Percentiles rank a stretch among this genome's conserved stretches.
phyloP scores from a whole-genome alignment of 2,113 vertebrate genomes.

The Muscicapa adusta region DNA sequence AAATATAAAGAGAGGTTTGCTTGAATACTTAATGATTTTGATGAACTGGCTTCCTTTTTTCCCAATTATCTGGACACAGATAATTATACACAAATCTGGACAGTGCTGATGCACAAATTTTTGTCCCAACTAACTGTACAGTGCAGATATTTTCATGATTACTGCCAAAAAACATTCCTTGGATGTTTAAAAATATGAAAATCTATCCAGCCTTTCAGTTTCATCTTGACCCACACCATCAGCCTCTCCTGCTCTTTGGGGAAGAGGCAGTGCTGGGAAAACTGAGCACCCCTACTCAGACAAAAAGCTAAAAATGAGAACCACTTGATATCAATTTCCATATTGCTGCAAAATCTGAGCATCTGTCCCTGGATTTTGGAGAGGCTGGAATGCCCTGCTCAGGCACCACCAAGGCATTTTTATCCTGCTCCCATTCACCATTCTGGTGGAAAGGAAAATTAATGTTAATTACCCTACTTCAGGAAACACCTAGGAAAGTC shows the following conservation, averaged over 20 bases:
- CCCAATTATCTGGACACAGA: background rate
- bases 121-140: background rate
- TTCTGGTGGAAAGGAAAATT: background rate
- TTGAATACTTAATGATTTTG: background rate
- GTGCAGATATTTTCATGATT: background rate
- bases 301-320: background rate
- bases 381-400: background rate
- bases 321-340: background rate
- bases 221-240: background rate
- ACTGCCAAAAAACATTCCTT: fast-evolving
- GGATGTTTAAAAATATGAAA: background rate
- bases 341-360: background rate
- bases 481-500: background rate
- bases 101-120: fast-evolving
- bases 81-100: background rate
- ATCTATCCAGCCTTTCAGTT: background rate
- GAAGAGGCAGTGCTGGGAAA: background rate
- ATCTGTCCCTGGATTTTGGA: background rate
- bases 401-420: background rate
- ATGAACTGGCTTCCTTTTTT: background rate
- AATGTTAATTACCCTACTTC: background rate
- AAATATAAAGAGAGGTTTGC: background rate
- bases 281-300: background rate
- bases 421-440: background rate
- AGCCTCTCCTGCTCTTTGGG: background rate